These are phyloP conservation scores for Ardeotis arabs DNA, from an alignment of 2,113 vertebrate species.

Conservation along the genomic window DNA sequence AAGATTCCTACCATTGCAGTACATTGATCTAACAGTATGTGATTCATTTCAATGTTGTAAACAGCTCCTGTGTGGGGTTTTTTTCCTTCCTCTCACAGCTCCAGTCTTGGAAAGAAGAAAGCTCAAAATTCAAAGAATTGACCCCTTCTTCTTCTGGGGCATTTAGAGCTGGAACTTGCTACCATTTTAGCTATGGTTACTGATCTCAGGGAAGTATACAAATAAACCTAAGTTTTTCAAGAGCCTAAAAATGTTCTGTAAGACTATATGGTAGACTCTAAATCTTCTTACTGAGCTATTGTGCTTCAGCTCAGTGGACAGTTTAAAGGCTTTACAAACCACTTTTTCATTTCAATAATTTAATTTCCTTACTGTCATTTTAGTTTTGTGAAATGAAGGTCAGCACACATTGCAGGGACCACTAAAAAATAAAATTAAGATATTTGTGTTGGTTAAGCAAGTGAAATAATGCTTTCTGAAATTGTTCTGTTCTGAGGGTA, in stretches of 20 bases:
- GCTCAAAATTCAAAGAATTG: background rate
- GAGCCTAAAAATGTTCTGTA: conserved; percentile 1
- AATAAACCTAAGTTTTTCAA: conserved; percentile 28
- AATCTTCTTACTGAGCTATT: conserved; percentile 29
- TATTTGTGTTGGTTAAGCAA: conserved; percentile 30
- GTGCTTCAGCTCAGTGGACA: conserved; percentile 33
- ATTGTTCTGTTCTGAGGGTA: conserved; percentile 19
- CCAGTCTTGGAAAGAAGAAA: conserved; percentile 8
- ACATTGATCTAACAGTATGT: background rate
- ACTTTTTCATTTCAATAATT: conserved; percentile 47
- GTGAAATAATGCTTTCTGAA: background rate
- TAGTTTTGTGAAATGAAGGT: conserved; percentile 43
- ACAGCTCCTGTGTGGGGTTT: background rate
- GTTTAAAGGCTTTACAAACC: conserved; percentile 33
- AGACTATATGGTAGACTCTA: background rate
- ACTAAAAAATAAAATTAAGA: conserved; percentile 4
- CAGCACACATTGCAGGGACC: background rate
- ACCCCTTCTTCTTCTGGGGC: background rate
- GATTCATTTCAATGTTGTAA: background rate
- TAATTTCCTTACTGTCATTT: conserved; percentile 24
- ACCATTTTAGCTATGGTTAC: background rate
- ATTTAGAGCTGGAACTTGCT: background rate
- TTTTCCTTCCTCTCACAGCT: background rate
- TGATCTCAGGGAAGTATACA: background rate
- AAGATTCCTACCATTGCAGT: background rate